Evolutionary conservation across 2,113 vertebrate genomes (phyloP).

Genomic region (Neotoma lepida): DNA sequence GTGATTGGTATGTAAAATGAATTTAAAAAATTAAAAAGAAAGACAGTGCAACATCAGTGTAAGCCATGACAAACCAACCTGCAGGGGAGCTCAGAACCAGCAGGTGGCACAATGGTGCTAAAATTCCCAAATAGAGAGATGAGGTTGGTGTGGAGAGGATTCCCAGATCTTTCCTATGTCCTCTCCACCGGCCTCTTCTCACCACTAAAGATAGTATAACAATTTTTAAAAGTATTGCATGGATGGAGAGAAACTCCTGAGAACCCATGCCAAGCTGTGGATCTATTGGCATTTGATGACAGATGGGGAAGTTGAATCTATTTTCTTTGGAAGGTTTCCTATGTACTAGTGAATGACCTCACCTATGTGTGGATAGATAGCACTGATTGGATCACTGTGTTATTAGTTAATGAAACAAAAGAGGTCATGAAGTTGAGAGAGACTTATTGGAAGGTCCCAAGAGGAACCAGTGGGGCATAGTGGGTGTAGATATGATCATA

Average conservation of each 20-base stretch:
- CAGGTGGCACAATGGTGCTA: too few species aligned
- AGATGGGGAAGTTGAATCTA: neutral
- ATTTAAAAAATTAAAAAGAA: too few species aligned
- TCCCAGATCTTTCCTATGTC: too few species aligned
- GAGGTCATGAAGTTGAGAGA: neutral
- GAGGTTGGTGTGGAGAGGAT: too few species aligned
- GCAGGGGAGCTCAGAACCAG: too few species aligned
- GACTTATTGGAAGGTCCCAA: neutral
- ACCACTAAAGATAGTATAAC: neutral
- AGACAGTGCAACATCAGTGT: neutral
- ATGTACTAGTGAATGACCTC: neutral
- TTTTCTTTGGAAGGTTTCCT: neutral
- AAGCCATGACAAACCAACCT: neutral
- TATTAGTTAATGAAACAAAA: neutral
- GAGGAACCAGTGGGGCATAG: neutral
- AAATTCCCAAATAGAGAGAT: too few species aligned
- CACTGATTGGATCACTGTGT: neutral
- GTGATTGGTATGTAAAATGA: too few species aligned
- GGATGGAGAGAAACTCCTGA: neutral
- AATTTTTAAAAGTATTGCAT: neutral
- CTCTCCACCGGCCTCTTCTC: too few species aligned
- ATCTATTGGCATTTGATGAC: neutral
- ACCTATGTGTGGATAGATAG: neutral
- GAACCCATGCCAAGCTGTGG: fast-evolving
- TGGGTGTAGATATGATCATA: too few species aligned